Percentiles rank a stretch among this genome's conserved stretches.
Conservation (phyloP, 1,140 invertebrate species). For the Asbolus verrucosus region DNA sequence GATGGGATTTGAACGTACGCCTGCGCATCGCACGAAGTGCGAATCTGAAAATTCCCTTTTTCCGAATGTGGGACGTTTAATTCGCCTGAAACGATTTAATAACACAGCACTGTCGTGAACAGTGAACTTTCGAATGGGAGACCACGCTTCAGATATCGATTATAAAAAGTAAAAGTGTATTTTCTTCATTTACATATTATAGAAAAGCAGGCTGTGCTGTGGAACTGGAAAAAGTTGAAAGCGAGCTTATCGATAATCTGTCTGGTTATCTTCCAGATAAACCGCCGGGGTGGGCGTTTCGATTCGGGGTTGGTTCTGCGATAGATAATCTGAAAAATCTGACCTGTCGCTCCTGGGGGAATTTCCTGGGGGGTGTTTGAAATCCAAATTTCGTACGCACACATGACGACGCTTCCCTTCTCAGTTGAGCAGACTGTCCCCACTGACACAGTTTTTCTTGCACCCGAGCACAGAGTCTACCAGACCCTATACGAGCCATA, state of each 20-base stretch:
- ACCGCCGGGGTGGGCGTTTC: too few species aligned
- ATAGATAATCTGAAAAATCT: slow-evolving; percentile 3
- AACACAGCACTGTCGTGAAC: neutral
- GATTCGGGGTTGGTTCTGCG: neutral
- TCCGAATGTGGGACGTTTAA: slow-evolving; percentile 10
- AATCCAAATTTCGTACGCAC: slow-evolving; percentile 72
- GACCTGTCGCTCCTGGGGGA: slow-evolving; percentile 12
- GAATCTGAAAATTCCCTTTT: slow-evolving; percentile 2
- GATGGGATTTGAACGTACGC: neutral
- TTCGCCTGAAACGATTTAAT: slow-evolving; percentile 1
- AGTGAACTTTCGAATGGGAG: slow-evolving; percentile 20
- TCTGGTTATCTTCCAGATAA: too few species aligned
- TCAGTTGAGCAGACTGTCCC: slow-evolving; percentile 71
- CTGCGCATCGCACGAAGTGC: slow-evolving; percentile 29
- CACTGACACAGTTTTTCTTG: slow-evolving; percentile 82
- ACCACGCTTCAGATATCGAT: neutral
- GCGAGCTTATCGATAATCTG: too few species aligned
- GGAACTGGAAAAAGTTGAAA: too few species aligned
- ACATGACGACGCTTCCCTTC: slow-evolving; percentile 70
- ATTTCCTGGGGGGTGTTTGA: slow-evolving; percentile 63
- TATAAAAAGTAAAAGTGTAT: slow-evolving; percentile 32
- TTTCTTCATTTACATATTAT: slow-evolving; percentile 12
- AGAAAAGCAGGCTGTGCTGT: too few species aligned
- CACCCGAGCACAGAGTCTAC: slow-evolving; percentile 81
- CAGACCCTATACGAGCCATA: slow-evolving; percentile 83